Conservation (phyloP, 2,797 vertebrate genomes). For the Sus cebifrons region DNA sequence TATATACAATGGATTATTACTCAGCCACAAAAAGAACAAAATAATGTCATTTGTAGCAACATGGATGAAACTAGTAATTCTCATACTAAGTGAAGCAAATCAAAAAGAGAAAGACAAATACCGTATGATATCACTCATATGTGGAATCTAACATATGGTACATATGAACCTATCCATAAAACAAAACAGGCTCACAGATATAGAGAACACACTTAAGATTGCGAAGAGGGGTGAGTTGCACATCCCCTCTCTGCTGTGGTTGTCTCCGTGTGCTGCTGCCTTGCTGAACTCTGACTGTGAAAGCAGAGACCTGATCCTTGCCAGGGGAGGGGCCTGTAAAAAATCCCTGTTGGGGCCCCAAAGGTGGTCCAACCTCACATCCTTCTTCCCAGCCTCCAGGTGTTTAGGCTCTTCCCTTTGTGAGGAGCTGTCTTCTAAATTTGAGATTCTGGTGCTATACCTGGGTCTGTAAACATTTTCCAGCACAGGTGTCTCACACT, state of each 20-base stretch:
- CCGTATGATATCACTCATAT: no score
- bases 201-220: no score
- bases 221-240: conserved; percentile 88
- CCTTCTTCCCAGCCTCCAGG: background rate
- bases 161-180: no score
- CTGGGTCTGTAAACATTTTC: background rate
- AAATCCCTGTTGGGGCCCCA: background rate
- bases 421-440: background rate
- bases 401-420: background rate
- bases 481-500: background rate
- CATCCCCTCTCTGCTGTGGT: accelerated
- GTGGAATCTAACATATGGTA: no score
- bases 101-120: no score
- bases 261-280: accelerated
- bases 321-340: background rate
- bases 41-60: no score
- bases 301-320: background rate
- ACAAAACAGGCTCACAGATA: no score
- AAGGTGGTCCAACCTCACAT: background rate
- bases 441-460: background rate
- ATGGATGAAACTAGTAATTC: no score
- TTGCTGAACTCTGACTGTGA: background rate
- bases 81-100: no score
- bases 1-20: no score
- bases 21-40: no score